These are phyloP conservation scores for Siderastrea radians DNA, from an alignment of 92 coral and sea anemone species.

Conservation along the genomic window DNA sequence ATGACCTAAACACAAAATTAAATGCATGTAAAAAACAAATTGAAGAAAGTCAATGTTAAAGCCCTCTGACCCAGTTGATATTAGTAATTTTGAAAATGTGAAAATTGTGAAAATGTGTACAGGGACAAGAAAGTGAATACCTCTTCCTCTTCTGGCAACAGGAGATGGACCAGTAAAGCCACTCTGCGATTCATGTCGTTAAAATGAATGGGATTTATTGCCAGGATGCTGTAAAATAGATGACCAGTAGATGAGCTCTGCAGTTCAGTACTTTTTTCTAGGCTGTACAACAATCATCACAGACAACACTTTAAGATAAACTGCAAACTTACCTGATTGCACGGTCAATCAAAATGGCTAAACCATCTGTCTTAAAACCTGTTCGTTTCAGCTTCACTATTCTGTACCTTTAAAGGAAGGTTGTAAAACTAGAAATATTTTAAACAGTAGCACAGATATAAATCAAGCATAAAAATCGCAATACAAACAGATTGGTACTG, in stretches of 20 bases:
- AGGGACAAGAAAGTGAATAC: constrained; percentile 26
- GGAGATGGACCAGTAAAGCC: constrained; percentile 87
- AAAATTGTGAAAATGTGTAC: too few relatives aligned
- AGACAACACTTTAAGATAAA: background rate
- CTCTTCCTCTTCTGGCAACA: constrained; percentile 86
- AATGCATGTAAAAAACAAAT: background rate
- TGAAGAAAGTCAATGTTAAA: background rate
- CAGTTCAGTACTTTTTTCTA: background rate
- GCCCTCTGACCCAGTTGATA: background rate
- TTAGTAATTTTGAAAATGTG: too few relatives aligned
- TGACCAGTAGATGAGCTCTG: background rate
- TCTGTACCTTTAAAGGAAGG: constrained; percentile 70
- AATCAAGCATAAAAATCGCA: too few relatives aligned
- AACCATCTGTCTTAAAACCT: constrained; percentile 94
- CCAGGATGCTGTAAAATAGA: constrained; percentile 69
- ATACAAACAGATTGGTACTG: too few relatives aligned
- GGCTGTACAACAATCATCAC: background rate
- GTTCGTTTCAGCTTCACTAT: constrained; percentile 88
- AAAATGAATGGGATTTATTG: constrained; percentile 78
- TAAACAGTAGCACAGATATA: background rate
- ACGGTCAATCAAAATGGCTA: constrained; percentile 91
- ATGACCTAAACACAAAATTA: constrained; percentile 67
- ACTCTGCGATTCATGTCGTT: constrained; percentile 90
- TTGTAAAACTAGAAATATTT: background rate
- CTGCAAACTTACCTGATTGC: constrained; percentile 75